Base-by-base conservation (phyloP, 2,113 vertebrate species). In the Promerops cafer region DNA sequence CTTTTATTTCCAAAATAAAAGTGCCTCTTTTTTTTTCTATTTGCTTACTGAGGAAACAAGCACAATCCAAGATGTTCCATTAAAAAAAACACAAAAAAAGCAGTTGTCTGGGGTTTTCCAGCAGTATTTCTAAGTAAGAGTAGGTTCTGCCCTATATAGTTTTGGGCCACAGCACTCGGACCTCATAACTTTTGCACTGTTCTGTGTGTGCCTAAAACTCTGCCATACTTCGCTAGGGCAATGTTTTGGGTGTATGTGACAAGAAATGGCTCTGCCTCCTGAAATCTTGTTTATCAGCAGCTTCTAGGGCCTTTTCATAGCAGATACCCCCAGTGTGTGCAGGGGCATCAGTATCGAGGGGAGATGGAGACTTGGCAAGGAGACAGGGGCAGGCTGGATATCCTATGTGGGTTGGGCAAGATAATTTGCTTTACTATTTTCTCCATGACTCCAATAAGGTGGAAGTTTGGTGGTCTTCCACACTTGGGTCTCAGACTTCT, bases 21-120 rank as follows among this genome's bases (percentile, higher is more conserved):
- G 24, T 54, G 42, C 70, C 11, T 63, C 59, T 50, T 35, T 54
- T 69, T 81, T 31, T 83, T 84, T 45, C 68, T 94, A 20, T 79
- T 94, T 91, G 78, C 87, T 93, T 93, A 64, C 77, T 89, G 80
- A 91, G 65, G 61, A 95, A 94, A 93, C 82, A 82, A 84, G 56
- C 77, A 89, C 82, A 91, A 79, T 78, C 56, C 65, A 94, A 56
- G 87, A 89, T 75, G 52, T 91, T 96, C 45, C 26, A n/a, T 81
- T 47, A 26, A 53, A 75, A 84, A 69, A 77, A 53, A 23, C 9
- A 18, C 28, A 0, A 69, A 22, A 45, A 65, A 40, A 1, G 5
- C 0, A 63, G 39, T 68, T 7, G 3, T 42, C 30, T n/a, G 40
- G 39, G 24, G 11, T 56, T 84, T 93, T 92, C 75, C 57, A 69